These are phyloP conservation scores for Machimus atricapillus DNA, from an alignment of 2,888 invertebrate species.

Conservation along the genomic window DNA sequence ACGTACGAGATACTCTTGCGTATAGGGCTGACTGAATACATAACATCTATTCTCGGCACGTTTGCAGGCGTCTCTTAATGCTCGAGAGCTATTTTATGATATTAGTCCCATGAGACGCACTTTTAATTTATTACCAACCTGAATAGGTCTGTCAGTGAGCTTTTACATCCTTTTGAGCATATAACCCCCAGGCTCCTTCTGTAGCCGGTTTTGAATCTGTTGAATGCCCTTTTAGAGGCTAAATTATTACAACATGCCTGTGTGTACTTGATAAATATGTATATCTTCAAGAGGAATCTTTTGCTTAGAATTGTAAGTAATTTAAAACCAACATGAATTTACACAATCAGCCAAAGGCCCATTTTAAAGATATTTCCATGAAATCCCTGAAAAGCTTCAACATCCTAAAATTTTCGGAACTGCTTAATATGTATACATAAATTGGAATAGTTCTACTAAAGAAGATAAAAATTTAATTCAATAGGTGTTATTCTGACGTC, in stretches of 20 bases:
- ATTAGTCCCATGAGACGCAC: constrained; percentile 36
- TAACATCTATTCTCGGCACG: constrained; percentile 39
- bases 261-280: background rate
- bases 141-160: constrained; percentile 32
- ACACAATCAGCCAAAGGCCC: background rate
- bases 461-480: background rate
- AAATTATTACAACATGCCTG: background rate
- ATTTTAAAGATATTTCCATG: background rate
- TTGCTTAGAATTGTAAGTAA: background rate
- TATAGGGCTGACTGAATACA: constrained; percentile 1
- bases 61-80: constrained; percentile 36
- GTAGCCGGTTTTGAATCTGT: background rate
- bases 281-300: background rate
- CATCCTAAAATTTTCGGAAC: background rate
- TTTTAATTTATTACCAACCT: constrained; percentile 41
- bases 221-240: constrained; percentile 20
- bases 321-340: background rate
- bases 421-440: background rate
- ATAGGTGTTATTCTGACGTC: background rate
- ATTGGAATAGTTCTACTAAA: background rate
- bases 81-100: constrained; percentile 34
- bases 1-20: constrained; percentile 33
- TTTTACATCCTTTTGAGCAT: background rate
- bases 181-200: background rate
- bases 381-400: background rate